Evolutionary conservation across 1,140 invertebrate genomes (phyloP), one percentile per base, ranked within the genome.

Genomic region (Muscidifurax raptorellus): DNA sequence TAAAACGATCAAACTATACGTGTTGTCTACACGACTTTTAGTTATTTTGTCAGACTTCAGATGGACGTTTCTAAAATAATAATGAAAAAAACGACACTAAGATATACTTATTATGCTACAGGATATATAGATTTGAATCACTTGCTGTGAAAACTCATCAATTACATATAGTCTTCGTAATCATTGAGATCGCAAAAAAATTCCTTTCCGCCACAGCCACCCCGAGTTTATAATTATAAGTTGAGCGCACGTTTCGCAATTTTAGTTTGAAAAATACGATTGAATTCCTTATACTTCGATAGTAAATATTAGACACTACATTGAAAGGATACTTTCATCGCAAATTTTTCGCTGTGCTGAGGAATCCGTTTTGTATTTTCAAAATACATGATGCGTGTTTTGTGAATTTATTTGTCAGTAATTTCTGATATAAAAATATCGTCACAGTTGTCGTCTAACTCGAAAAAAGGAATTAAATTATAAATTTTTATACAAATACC

Each of bases 361-460:
- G 66, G 25, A 67, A 28, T 67, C n/a, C 10, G 6, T 28, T 9
- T 67, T 25, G 52, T 59, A 59, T 59, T 59, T 67, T 67, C 27
- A 67, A 67, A 67, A 25, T 28, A 25, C 15, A 13, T 15, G 27
- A 13, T 28, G 66, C 28, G 52, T 59, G 15, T 22, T 22, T 36
- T 7, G 32, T 22, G 4, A 12, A 22, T 67, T 67, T 28, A 15
- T 67, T 67, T 67, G 10, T 67, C n/a, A 67, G 66, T 67, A n/a
- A n/a, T 67, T 25, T 69, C 32, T 72, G 18, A 72, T 72, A 72
- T 30, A 72, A 72, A 72, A 72, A 72, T 72, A 72, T 30, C 18
- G 32, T 72, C 71, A 12, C 18, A n/a, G n/a, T n/a, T n/a, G n/a
- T 18, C 15, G 12, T 18, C n/a, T 15, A 72, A 36, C 9, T 36